Evolutionary conservation across 2,797 vertebrate species (phyloP), one percentile per base, ranked within the genome.

Genomic region (Octomys mimax): DNA sequence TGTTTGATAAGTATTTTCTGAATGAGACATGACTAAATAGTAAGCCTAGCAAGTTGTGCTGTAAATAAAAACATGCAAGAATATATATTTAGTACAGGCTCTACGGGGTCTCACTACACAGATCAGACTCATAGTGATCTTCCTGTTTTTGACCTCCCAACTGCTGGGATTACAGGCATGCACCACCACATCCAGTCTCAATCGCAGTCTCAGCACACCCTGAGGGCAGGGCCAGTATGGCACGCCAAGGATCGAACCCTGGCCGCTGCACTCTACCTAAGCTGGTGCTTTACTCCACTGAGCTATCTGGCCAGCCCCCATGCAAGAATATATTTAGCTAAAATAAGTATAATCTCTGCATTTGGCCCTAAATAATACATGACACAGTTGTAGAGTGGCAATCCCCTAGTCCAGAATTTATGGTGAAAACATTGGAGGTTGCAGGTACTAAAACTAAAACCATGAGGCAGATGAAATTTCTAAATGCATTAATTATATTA

Each of bases 11-110:
- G 39, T 83, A 75, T 66, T 78, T 89, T 36, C 13, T 61, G 14
- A 93, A 59, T 33, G 49, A 90, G 24, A n/a, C 31, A 89, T 75
- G n/a, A 61, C 87, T 89, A 33, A 83, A 90, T 81, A 73, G 39
- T 70, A 62, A 64, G 75, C 71, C 57, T 83, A 73, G 36, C 19
- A 75, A 19, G 36, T 31, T 88, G 33, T 64, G 11, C 42, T 42
- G 5, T 31, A 83, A 70, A 77, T 77, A 21, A 88, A 81, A 92
- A 73, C n/a, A 31, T 42, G 8, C 4, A 49, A 46, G 21, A 24
- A 18, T 52, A 79, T 42, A 89, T 42, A 42, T 42, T 42, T 42
- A 6, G 39, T 39, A 39, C 39, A 39, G 39, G 39, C 39, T 39
- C 39, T 39, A 39, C 39, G 39, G 46, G 46, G 46, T 49, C 46